These are phyloP conservation scores for Trissolcus basalis DNA, from an alignment of 1,140 invertebrate species.

Conservation along the genomic window DNA sequence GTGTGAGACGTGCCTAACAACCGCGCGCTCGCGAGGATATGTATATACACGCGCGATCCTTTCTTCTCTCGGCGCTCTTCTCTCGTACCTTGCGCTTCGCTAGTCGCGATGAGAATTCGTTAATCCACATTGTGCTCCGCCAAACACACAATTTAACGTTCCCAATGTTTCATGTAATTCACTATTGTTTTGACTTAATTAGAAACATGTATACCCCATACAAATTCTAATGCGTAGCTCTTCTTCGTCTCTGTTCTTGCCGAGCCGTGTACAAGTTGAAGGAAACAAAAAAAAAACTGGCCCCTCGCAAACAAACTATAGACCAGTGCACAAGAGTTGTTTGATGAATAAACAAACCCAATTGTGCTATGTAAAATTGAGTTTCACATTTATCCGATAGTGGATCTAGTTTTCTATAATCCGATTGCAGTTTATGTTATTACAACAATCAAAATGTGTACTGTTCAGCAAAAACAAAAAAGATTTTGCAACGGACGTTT, in stretches of 20 bases:
- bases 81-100: conserved; percentile 37
- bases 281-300: background rate
- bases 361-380: too few relatives aligned
- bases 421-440: too few relatives aligned
- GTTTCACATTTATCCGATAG: too few relatives aligned
- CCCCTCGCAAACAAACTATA: too few relatives aligned
- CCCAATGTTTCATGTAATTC: conserved; percentile 42
- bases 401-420: too few relatives aligned
- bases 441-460: too few relatives aligned
- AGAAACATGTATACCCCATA: conserved; percentile 31
- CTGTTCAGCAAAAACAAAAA: too few relatives aligned
- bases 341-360: too few relatives aligned
- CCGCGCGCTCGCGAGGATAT: conserved; percentile 36
- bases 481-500: too few relatives aligned
- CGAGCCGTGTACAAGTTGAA: background rate
- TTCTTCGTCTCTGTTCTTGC: conserved; percentile 23
- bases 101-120: conserved; percentile 45
- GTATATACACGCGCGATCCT: conserved; percentile 32
- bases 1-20: conserved; percentile 59
- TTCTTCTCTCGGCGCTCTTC: conserved; percentile 39
- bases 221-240: conserved; percentile 30
- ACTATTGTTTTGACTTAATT: conserved; percentile 44
- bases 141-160: conserved; percentile 52
- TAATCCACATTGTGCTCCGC: conserved; percentile 43
- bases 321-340: too few relatives aligned